Evolutionary conservation across 2,888 invertebrate species (phyloP).

Genomic region (Odontothrips loti): DNA sequence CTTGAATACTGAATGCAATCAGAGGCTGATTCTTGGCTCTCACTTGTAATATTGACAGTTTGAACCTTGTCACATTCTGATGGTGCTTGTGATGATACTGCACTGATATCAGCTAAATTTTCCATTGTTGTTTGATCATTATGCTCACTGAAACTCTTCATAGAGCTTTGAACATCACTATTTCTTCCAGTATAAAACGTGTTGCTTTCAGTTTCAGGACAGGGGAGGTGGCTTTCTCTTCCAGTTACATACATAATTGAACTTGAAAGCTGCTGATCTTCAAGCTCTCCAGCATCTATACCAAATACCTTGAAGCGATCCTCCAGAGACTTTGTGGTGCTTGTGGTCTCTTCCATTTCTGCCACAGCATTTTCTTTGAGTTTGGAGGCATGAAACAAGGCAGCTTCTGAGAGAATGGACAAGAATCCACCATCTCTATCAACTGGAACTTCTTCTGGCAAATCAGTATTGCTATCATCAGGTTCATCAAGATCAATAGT

Average conservation of each 20-base stretch:
- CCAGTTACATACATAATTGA: slow-evolving; percentile 2
- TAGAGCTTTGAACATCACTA: background rate
- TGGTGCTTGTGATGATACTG: background rate
- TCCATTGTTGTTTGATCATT: background rate
- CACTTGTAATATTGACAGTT: background rate
- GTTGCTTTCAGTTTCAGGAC: background rate
- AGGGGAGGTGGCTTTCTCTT: background rate
- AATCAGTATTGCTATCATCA: background rate
- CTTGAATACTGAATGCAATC: background rate
- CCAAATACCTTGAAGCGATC: slow-evolving; percentile 6
- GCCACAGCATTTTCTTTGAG: background rate
- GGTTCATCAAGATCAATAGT: background rate
- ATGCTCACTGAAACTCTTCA: background rate
- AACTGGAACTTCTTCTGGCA: background rate
- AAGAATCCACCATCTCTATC: background rate
- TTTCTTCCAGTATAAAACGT: background rate
- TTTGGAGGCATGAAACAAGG: slow-evolving; percentile 2
- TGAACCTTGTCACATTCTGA: background rate
- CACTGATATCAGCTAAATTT: background rate
- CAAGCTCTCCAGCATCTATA: background rate
- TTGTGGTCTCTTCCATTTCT: background rate
- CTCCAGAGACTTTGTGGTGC: background rate
- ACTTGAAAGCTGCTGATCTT: background rate
- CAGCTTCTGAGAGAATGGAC: slow-evolving; percentile 7
- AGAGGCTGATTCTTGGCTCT: background rate